phyloP scores from a whole-genome alignment of 2,888 invertebrate species.

The Lissocephala sabroskyi region DNA sequence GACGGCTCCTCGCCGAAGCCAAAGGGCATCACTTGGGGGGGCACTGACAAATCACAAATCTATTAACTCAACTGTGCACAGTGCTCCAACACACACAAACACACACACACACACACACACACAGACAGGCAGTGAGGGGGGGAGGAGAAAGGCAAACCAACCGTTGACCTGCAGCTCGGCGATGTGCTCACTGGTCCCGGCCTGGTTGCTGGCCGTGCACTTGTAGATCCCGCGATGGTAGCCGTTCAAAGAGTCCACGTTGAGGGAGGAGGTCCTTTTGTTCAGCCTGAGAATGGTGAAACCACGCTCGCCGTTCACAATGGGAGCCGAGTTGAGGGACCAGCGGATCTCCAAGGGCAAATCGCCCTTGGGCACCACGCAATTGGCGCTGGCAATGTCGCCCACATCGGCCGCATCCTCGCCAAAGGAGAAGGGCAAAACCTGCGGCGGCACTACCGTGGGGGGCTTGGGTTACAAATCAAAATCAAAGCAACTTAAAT shows the following conservation, averaged over 20 bases:
- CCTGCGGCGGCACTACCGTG: constrained; percentile 70
- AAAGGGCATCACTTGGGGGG: constrained; percentile 85
- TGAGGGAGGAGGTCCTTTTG: constrained; percentile 72
- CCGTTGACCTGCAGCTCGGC: constrained; percentile 77
- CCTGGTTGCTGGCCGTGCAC: constrained; percentile 81
- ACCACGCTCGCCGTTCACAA: constrained; percentile 72
- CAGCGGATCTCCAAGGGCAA: constrained; percentile 83
- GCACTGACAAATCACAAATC: constrained; percentile 73
- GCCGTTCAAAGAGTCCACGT: constrained; percentile 77
- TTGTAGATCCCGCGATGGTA: constrained; percentile 84
- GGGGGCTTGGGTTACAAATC: not conserved
- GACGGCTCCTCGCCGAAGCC: constrained; percentile 84
- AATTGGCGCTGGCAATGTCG: constrained; percentile 81
- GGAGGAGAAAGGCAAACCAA: too few species aligned
- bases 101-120: too few species aligned
- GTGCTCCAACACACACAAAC: constrained; percentile 39
- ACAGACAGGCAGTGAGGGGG: too few species aligned
- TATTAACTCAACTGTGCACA: constrained; percentile 20
- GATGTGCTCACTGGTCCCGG: constrained; percentile 80
- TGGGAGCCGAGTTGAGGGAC: constrained; percentile 75
- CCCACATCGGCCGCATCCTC: constrained; percentile 77
- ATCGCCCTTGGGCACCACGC: constrained; percentile 84
- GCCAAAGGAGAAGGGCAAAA: constrained; percentile 72
- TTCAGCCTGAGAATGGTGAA: constrained; percentile 70
- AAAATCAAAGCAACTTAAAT: not conserved